Evolutionary conservation across 2,797 vertebrate genomes (phyloP).

Genomic region (Carduelis carduelis): DNA sequence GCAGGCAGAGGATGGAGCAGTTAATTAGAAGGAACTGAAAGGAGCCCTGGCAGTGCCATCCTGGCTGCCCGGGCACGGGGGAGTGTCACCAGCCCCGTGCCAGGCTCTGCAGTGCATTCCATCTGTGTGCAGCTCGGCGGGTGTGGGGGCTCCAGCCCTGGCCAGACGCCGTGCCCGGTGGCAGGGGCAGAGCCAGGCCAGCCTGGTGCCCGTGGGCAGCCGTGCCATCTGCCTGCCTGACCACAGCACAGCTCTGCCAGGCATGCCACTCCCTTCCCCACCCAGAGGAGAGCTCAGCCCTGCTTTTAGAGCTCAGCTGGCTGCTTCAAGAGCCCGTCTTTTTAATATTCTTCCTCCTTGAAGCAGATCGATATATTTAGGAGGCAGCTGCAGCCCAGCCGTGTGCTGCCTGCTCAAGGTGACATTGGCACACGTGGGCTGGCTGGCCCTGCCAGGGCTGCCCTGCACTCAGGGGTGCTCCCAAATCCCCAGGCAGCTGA

Average conservation of each 20-base stretch:
- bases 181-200: background rate
- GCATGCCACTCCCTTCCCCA: constrained; percentile 54
- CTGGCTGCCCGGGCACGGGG: background rate
- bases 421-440: background rate
- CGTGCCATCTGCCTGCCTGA: constrained; percentile 18
- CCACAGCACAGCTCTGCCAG: background rate
- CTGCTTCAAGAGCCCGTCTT: constrained; percentile 5
- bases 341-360: background rate
- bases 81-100: background rate
- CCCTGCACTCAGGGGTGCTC: background rate
- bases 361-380: constrained; percentile 47
- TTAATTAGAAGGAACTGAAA: background rate
- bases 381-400: constrained; percentile 33
- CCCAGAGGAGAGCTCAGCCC: constrained; percentile 61
- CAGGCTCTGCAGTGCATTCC: background rate
- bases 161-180: background rate
- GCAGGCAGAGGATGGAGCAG: background rate
- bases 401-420: constrained; percentile 10
- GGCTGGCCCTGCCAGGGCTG: background rate
- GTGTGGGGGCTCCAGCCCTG: background rate
- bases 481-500: background rate
- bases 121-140: background rate
- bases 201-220: background rate
- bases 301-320: constrained; percentile 69
- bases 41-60: background rate